Evolutionary conservation across 2,797 vertebrate species (phyloP).

Genomic region (Glyptemys insculpta): DNA sequence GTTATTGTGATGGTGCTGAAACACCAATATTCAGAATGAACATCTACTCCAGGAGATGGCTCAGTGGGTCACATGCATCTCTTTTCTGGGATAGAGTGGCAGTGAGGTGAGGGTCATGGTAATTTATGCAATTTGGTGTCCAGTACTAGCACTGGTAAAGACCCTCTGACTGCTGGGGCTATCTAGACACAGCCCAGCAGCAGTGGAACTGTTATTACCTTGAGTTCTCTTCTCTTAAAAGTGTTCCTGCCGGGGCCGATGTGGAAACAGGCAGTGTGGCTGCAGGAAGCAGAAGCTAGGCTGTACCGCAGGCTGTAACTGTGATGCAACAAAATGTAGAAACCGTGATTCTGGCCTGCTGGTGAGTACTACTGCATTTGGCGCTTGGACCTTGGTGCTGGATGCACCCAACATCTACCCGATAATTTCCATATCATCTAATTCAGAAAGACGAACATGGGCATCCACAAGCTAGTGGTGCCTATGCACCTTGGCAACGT

Average conservation of each 20-base stretch:
- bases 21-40: neutral
- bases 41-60: neutral
- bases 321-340: constrained; percentile 85
- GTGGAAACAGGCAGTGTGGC: constrained; percentile 89
- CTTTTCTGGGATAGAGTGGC: neutral
- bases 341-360: constrained; percentile 80
- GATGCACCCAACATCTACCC: fast-evolving
- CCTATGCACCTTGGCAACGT: fast-evolving
- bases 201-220: neutral
- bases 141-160: neutral
- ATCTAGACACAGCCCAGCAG: fast-evolving
- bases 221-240: constrained; percentile 45
- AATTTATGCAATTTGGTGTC: neutral
- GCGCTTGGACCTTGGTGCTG: neutral
- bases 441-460: neutral
- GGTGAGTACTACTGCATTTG: constrained; percentile 22
- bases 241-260: constrained; percentile 93
- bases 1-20: neutral
- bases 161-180: neutral
- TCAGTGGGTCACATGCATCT: neutral
- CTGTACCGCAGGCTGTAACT: constrained; percentile 89
- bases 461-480: neutral
- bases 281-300: constrained; percentile 89
- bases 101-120: fast-evolving
- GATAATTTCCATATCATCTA: neutral